Percentiles rank a stretch among this genome's conserved stretches.
Evolutionary conservation across 2,113 vertebrate species (phyloP).

Genomic region (Vicugna pacos): DNA sequence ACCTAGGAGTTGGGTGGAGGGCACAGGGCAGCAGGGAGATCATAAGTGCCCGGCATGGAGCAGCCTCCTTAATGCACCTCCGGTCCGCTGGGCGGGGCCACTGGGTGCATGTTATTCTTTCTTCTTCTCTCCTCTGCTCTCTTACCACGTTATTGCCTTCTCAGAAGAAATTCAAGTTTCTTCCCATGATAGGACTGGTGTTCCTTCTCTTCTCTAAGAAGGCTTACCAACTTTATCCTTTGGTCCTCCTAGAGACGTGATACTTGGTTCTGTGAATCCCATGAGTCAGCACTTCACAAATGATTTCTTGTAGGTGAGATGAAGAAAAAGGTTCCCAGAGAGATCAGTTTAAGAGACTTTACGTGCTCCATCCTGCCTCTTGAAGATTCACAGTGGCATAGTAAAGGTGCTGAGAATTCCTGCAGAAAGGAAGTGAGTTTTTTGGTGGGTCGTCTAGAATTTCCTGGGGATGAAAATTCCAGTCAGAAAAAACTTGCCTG

Average conservation of each 20-base stretch:
- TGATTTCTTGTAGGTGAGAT: neutral
- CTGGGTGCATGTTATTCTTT: neutral
- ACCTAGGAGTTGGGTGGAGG: neutral
- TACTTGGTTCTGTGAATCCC: neutral
- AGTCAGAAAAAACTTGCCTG: neutral
- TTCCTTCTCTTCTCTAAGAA: neutral
- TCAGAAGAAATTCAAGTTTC: neutral
- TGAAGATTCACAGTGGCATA: neutral
- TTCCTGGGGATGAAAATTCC: neutral
- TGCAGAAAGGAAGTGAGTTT: neutral
- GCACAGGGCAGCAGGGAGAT: accelerated
- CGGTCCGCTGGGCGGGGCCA: neutral
- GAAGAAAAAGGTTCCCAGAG: neutral
- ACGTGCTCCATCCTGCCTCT: neutral
- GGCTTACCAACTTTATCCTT: neutral
- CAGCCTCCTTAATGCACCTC: too few relatives aligned
- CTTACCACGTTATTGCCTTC: neutral
- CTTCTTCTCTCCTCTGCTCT: neutral
- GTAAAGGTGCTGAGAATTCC: neutral
- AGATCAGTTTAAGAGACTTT: neutral
- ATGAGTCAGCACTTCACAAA: neutral
- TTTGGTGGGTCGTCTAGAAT: neutral
- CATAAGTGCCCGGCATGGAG: accelerated
- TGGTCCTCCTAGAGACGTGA: neutral
- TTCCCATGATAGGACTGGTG: neutral